These are phyloP conservation scores for Amphipyra tragopoginis DNA, from an alignment of 2,888 invertebrate genomes.

Conservation along the genomic window DNA sequence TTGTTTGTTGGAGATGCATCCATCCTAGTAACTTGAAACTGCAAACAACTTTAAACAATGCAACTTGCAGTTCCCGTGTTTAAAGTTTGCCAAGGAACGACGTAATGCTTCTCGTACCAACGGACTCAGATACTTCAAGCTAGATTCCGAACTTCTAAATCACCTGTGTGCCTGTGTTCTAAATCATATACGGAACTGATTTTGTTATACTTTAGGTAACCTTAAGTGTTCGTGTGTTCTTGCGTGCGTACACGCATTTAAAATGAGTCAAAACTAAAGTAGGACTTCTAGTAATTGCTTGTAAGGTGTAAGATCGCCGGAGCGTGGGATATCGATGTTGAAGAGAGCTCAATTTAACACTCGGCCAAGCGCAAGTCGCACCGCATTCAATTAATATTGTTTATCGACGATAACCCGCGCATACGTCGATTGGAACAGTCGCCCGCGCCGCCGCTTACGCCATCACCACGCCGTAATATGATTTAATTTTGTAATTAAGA, in stretches of 20 bases:
- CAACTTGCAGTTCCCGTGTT: conserved; percentile 37
- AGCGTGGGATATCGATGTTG: conserved; percentile 53
- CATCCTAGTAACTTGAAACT: conserved; percentile 19
- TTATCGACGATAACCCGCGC: conserved; percentile 62
- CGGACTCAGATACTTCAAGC: conserved; percentile 12
- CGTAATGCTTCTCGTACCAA: background rate
- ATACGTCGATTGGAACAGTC: conserved; percentile 33
- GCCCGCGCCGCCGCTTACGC: conserved; percentile 18
- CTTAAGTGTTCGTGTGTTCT: background rate
- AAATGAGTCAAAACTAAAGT: conserved; percentile 5
- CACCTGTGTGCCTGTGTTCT: background rate
- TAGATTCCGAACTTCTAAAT: conserved; percentile 9
- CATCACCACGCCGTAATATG: conserved; percentile 26
- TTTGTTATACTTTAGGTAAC: background rate
- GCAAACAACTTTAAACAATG: conserved; percentile 15
- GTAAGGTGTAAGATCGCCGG: conserved; percentile 22
- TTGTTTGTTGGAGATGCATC: conserved; percentile 18
- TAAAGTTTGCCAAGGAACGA: conserved; percentile 29
- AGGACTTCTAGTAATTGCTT: conserved; percentile 17
- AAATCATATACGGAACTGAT: conserved; percentile 7
- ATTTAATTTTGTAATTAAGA: conserved; percentile 55
- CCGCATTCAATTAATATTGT: conserved; percentile 66
- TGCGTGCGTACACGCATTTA: conserved; percentile 2
- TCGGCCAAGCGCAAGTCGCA: conserved; percentile 45
- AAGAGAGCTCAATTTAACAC: conserved; percentile 59